phyloP scores from a whole-genome alignment of 2,888 invertebrate species.

The Falcaria lacertinaria region DNA sequence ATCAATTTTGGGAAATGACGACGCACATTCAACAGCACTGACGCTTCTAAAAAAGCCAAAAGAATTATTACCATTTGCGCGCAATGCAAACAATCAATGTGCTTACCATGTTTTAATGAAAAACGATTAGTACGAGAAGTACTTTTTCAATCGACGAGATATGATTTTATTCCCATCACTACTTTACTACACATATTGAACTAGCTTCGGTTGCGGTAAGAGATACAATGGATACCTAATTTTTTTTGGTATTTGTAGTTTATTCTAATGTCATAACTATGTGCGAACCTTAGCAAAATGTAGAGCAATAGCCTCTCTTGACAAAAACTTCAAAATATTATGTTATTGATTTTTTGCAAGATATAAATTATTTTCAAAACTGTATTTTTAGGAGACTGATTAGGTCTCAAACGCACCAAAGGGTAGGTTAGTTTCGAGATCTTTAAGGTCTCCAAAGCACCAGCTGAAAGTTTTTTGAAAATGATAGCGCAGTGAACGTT shows the following conservation, averaged over 20 bases:
- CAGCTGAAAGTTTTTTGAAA: too few species aligned
- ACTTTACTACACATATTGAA: constrained; percentile 10
- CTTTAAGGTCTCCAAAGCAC: constrained; percentile 1
- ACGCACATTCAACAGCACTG: constrained; percentile 7
- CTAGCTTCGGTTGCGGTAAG: constrained; percentile 14
- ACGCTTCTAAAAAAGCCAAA: constrained; percentile 14
- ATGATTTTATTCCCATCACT: constrained; percentile 12
- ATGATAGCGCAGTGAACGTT: too few species aligned
- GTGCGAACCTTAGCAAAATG: constrained; percentile 9
- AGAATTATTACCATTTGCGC: constrained; percentile 12
- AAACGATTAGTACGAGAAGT: constrained; percentile 12
- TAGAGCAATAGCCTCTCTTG: constrained; percentile 8
- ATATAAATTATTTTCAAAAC: constrained; percentile 11
- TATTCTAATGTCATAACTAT: constrained; percentile 5
- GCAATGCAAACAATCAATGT: too few species aligned
- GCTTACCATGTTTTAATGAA: too few species aligned
- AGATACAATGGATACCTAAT: constrained; percentile 11
- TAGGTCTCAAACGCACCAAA: too few species aligned
- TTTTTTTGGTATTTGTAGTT: constrained; percentile 8
- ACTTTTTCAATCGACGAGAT: constrained; percentile 7
- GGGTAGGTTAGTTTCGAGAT: too few species aligned
- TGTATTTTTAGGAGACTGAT: constrained; percentile 6
- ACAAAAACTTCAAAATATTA: constrained; percentile 5
- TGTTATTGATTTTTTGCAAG: constrained; percentile 10
- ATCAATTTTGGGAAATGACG: constrained; percentile 14